These are phyloP conservation scores for Chelonus insularis DNA, from an alignment of 1,140 invertebrate genomes.

Conservation along the genomic window DNA sequence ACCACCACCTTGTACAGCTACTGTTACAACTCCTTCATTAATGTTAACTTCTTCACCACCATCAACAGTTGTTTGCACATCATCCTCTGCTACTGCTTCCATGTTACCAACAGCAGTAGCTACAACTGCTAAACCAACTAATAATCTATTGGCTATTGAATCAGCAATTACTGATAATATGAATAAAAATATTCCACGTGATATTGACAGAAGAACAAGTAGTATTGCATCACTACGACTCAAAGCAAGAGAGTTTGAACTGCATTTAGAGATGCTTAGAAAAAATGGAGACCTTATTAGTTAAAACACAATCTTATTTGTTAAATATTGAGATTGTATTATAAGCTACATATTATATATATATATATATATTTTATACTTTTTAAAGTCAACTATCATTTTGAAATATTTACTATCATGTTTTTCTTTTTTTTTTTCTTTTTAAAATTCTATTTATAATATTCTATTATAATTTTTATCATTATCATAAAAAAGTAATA, in stretches of 20 bases:
- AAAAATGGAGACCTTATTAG: constrained; percentile 82
- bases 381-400: too few relatives aligned
- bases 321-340: too few relatives aligned
- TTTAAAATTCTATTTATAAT: too few relatives aligned
- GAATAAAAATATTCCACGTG: constrained; percentile 56
- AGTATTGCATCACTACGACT: constrained; percentile 88
- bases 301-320: constrained; percentile 56
- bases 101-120: constrained; percentile 46
- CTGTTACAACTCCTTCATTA: constrained; percentile 44
- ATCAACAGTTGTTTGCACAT: constrained; percentile 26
- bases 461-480: too few relatives aligned
- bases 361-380: too few relatives aligned
- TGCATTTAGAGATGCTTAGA: constrained; percentile 79
- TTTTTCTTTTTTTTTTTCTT: too few relatives aligned
- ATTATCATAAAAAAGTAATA: too few relatives aligned
- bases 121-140: constrained; percentile 41
- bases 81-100: constrained; percentile 1
- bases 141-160: constrained; percentile 51
- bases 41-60: constrained; percentile 46
- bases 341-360: too few relatives aligned
- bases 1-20: constrained; percentile 20
- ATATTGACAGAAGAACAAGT: constrained; percentile 80
- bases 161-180: constrained; percentile 41
- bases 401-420: too few relatives aligned
- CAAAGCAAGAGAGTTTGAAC: constrained; percentile 90